A percentile compares a stretch with the other conserved stretches of the same genome.
Conservation (phyloP, 1,140 invertebrate genomes). For the Sarcophaga peregrina region DNA sequence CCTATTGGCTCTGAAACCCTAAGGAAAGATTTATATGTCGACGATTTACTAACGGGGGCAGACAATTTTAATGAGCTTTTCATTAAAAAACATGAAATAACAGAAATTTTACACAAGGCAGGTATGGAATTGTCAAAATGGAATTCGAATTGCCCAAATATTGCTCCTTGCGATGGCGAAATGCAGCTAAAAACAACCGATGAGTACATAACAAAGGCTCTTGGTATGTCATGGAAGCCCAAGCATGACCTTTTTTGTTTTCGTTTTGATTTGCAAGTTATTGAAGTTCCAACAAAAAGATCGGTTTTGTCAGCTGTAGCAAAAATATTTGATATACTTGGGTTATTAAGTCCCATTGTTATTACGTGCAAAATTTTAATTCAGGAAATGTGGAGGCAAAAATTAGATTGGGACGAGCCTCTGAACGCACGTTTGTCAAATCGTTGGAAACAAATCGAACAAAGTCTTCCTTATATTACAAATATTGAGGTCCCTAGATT, state of each 20-base stretch:
- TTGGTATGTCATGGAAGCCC: conserved; percentile 40
- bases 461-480: background rate
- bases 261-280: conserved; percentile 12
- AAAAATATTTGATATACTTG: conserved; percentile 21
- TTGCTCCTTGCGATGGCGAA: background rate
- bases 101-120: background rate
- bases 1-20: background rate
- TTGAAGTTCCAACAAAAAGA: conserved; percentile 12
- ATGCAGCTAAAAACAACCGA: conserved; percentile 5
- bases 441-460: conserved; percentile 20
- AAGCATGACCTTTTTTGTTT: conserved; percentile 20
- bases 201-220: conserved; percentile 13
- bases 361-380: conserved; percentile 32
- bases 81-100: background rate
- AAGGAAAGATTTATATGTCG: background rate
- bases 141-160: background rate
- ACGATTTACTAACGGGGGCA: conserved; percentile 30
- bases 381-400: conserved; percentile 31
- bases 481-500: conserved; percentile 19
- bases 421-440: background rate
- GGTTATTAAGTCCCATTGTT: conserved; percentile 19
- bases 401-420: conserved; percentile 26
- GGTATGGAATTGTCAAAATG: conserved; percentile 30
- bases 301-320: conserved; percentile 21
- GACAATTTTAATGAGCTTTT: background rate